Evolutionary conservation across 2,888 invertebrate species (phyloP).

Genomic region (Leptinotarsa rubiginosa): DNA sequence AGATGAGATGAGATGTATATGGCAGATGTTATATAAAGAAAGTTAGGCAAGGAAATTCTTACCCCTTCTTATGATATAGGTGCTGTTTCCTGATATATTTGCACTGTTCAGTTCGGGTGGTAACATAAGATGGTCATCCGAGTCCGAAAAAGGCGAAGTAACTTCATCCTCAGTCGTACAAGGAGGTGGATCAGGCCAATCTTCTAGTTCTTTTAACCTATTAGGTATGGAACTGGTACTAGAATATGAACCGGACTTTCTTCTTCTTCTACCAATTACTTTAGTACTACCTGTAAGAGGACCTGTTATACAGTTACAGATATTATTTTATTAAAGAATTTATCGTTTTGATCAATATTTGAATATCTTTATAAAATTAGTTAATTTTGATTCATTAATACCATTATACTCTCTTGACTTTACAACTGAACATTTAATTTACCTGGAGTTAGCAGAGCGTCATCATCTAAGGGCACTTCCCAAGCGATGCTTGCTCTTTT

Average conservation of each 20-base stretch:
- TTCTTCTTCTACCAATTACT: slow-evolving; percentile 59
- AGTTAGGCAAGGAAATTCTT: slow-evolving; percentile 48
- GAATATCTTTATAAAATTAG: no score
- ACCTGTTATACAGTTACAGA: neutral
- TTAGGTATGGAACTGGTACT: slow-evolving; percentile 81
- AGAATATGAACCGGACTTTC: slow-evolving; percentile 69
- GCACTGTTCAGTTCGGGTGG: slow-evolving; percentile 62
- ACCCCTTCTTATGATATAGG: slow-evolving; percentile 84
- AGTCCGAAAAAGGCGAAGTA: slow-evolving; percentile 78
- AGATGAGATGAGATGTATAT: neutral
- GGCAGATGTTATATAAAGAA: neutral
- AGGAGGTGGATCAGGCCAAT: slow-evolving; percentile 82
- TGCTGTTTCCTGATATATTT: slow-evolving; percentile 75
- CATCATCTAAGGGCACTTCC: slow-evolving; percentile 84
- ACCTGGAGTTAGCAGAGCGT: slow-evolving; percentile 76
- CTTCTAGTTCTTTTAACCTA: slow-evolving; percentile 75
- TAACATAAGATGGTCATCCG: slow-evolving; percentile 63
- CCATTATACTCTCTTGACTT: no score
- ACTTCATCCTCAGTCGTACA: slow-evolving; percentile 76
- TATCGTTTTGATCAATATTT: no score
- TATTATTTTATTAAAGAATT: no score
- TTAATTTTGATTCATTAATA: no score
- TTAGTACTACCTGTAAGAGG: slow-evolving; percentile 58
- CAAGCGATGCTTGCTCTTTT: slow-evolving; percentile 88
- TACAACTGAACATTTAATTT: neutral